Percentiles rank a stretch among this genome's conserved stretches.
phyloP scores from a whole-genome alignment of 2,888 invertebrate genomes.

The Adelphocoris suturalis region DNA sequence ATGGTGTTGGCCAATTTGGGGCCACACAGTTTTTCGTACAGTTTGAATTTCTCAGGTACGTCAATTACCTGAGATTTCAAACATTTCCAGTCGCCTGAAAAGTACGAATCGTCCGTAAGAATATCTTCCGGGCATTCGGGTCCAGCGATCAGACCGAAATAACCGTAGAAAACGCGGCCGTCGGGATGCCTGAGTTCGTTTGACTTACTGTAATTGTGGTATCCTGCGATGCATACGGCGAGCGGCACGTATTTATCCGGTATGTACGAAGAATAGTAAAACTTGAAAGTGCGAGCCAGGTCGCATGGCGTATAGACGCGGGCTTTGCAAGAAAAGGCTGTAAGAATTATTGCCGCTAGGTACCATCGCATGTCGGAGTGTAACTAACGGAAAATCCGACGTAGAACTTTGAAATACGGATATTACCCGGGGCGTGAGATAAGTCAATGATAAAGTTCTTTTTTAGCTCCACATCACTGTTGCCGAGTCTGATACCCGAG shows the following conservation, averaged over 20 bases:
- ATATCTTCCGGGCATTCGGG: neutral
- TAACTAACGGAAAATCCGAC: no score
- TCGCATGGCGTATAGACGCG: neutral
- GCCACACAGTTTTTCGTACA: neutral
- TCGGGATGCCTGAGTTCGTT: neutral
- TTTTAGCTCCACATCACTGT: neutral
- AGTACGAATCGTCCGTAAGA: neutral
- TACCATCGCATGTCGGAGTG: neutral
- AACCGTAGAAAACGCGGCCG: neutral
- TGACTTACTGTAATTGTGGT: neutral
- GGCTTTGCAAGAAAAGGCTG: neutral
- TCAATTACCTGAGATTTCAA: neutral
- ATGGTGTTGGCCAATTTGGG: neutral
- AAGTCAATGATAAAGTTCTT: neutral
- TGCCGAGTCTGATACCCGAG: neutral
- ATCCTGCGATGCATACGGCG: neutral
- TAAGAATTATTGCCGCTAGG: neutral
- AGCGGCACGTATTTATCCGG: neutral
- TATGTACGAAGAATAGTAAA: neutral
- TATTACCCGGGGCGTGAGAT: no score
- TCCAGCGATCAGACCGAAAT: neutral
- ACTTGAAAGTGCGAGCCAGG: neutral
- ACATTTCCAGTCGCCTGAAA: neutral
- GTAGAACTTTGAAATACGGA: no score
- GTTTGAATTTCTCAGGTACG: neutral